Percentiles rank a stretch among this genome's conserved stretches.
These are phyloP conservation scores for Clivina fossor DNA, from an alignment of 2,888 invertebrate genomes.

Conservation along the genomic window DNA sequence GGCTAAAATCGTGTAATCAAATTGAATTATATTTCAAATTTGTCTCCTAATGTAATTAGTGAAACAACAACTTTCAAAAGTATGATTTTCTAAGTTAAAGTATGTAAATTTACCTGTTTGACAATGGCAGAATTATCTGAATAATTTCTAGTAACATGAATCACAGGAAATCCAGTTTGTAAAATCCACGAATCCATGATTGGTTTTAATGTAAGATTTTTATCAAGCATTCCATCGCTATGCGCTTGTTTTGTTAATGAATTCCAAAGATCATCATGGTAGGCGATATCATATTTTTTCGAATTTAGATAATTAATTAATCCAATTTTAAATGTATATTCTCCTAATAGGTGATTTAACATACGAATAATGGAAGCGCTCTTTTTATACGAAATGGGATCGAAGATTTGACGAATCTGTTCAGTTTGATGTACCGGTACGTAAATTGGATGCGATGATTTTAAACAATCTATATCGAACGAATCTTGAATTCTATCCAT, in stretches of 20 bases:
- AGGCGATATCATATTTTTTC: slow-evolving; percentile 62
- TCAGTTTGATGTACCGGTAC: slow-evolving; percentile 62
- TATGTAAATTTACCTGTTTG: slow-evolving; percentile 54
- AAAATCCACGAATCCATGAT: slow-evolving; percentile 71
- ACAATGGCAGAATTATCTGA: slow-evolving; percentile 49
- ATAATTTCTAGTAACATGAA: slow-evolving; percentile 57
- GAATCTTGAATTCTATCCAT: slow-evolving; percentile 58
- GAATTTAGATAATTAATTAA: slow-evolving; percentile 57
- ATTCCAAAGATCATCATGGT: slow-evolving; percentile 69
- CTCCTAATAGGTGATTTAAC: slow-evolving; percentile 71
- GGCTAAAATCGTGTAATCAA: too few species aligned
- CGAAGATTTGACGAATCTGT: slow-evolving; percentile 69
- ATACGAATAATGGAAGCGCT: slow-evolving; percentile 72
- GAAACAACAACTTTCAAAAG: too few species aligned
- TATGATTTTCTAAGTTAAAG: too few species aligned
- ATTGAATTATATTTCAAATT: too few species aligned
- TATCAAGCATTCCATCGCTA: slow-evolving; percentile 48
- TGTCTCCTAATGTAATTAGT: too few species aligned
- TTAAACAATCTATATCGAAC: slow-evolving; percentile 62
- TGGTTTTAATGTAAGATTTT: slow-evolving; percentile 55
- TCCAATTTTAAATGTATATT: slow-evolving; percentile 59
- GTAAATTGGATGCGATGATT: slow-evolving; percentile 66
- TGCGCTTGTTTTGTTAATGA: slow-evolving; percentile 62
- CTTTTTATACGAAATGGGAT: slow-evolving; percentile 73
- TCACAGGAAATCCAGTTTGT: slow-evolving; percentile 69